Conservation (phyloP, 1,140 invertebrate genomes). For the Lethocerus indicus region DNA sequence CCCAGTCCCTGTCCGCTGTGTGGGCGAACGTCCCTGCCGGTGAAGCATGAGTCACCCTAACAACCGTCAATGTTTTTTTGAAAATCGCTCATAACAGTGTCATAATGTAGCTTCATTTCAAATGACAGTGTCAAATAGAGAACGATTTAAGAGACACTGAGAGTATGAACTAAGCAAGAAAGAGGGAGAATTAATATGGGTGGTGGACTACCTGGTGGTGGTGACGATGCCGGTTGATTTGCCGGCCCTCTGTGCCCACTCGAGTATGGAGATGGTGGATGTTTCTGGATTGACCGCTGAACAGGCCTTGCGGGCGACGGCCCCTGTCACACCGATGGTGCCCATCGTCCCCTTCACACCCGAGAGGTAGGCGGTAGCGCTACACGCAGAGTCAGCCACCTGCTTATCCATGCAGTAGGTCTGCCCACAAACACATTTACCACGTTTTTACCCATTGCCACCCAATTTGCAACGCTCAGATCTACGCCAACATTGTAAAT, state of each 20-base stretch:
- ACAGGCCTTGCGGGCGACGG: conserved; percentile 40
- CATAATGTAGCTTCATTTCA: neutral
- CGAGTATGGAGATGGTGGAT: conserved; percentile 43
- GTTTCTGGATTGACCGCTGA: conserved; percentile 28
- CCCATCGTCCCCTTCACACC: conserved; percentile 66
- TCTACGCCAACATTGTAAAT: too few relatives aligned
- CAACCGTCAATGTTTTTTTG: conserved; percentile 46
- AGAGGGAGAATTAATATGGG: neutral
- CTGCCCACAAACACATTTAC: too few relatives aligned
- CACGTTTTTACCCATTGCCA: too few relatives aligned
- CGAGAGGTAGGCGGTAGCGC: conserved; percentile 65
- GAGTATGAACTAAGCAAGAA: neutral
- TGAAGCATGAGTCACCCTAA: conserved; percentile 81
- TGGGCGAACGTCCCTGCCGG: conserved; percentile 73
- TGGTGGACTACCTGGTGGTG: neutral
- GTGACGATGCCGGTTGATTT: conserved; percentile 39
- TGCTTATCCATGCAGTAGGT: conserved; percentile 70
- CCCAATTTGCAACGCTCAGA: too few relatives aligned
- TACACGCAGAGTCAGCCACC: conserved; percentile 65
- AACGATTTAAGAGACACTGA: neutral
- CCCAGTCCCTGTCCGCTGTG: conserved; percentile 56
- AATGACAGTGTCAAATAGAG: neutral
- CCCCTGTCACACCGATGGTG: conserved; percentile 53
- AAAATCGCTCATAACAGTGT: neutral
- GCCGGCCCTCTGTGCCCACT: conserved; percentile 53